These are phyloP conservation scores for Chrysolina americana DNA, from an alignment of 2,888 invertebrate species.

Conservation along the genomic window DNA sequence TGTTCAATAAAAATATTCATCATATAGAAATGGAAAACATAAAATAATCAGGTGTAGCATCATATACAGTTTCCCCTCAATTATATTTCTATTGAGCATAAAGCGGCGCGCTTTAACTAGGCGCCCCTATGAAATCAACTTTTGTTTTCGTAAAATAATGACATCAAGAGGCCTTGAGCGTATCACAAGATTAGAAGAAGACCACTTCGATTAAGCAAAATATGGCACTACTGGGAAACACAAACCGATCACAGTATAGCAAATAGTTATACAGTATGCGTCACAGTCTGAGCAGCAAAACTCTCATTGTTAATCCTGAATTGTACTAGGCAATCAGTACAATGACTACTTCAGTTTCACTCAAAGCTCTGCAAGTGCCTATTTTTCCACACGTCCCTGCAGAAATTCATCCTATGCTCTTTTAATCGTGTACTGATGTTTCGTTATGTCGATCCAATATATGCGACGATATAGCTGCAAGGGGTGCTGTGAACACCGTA, in stretches of 20 bases:
- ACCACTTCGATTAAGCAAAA: constrained; percentile 39
- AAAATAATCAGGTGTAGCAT: neutral
- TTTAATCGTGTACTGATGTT: too few relatives aligned
- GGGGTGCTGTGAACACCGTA: too few relatives aligned
- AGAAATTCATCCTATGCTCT: too few relatives aligned
- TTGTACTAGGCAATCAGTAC: too few relatives aligned
- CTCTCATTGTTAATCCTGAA: neutral
- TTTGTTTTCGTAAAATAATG: constrained; percentile 10
- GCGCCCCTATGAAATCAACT: neutral
- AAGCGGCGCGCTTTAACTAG: too few relatives aligned
- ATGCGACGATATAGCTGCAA: too few relatives aligned
- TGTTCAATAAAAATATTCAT: constrained; percentile 4
- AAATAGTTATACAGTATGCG: neutral
- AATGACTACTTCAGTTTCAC: too few relatives aligned
- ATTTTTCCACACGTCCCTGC: too few relatives aligned
- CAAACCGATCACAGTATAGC: constrained; percentile 37
- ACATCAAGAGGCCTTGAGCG: constrained; percentile 29
- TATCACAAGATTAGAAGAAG: constrained; percentile 45
- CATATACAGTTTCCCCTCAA: neutral
- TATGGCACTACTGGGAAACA: constrained; percentile 46
- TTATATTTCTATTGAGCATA: neutral
- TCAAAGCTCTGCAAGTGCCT: too few relatives aligned
- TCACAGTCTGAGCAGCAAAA: neutral
- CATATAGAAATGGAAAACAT: neutral
- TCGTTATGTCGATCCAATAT: too few relatives aligned